A percentile compares a stretch with the other conserved stretches of the same genome.
phyloP scores from a whole-genome alignment of 1,140 invertebrate species.

The Brachionus koreanus region DNA sequence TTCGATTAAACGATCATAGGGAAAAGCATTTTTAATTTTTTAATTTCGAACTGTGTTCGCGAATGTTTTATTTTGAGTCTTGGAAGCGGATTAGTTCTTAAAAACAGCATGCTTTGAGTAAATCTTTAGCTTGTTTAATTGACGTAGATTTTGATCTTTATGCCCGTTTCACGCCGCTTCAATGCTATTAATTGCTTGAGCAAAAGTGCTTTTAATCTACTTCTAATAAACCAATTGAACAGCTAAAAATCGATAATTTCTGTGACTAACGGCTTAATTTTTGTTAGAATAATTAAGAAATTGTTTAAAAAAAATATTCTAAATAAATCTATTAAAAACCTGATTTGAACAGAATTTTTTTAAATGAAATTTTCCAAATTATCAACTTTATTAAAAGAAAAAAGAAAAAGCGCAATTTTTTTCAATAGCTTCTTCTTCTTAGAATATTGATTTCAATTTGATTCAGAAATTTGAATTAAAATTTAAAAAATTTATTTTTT shows the following conservation, averaged over 20 bases:
- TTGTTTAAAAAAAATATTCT: no score
- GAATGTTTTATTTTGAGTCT: slow-evolving; percentile 9
- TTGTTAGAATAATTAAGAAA: not conserved
- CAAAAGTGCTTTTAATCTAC: not conserved
- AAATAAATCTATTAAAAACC: no score
- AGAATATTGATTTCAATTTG: no score
- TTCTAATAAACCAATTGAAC: slow-evolving; percentile 15
- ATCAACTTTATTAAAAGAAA: no score
- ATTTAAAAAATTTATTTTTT: no score
- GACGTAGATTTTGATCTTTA: slow-evolving; percentile 14
- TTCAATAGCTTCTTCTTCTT: no score
- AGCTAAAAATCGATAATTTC: not conserved
- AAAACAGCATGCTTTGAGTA: slow-evolving; percentile 14
- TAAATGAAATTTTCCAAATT: no score
- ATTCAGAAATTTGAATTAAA: no score
- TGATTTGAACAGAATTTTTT: no score
- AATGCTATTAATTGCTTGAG: not conserved
- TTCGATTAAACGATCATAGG: slow-evolving; percentile 11
- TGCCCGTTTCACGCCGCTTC: not conserved
- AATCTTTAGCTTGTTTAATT: slow-evolving; percentile 21
- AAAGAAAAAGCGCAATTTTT: no score
- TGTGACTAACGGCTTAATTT: not conserved
- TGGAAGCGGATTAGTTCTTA: not conserved
- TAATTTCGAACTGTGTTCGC: not conserved
- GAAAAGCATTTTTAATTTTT: not conserved